A percentile compares a stretch with the other conserved stretches of the same genome.
Conservation (phyloP, 2,113 vertebrate species). For the Podiceps cristatus region DNA sequence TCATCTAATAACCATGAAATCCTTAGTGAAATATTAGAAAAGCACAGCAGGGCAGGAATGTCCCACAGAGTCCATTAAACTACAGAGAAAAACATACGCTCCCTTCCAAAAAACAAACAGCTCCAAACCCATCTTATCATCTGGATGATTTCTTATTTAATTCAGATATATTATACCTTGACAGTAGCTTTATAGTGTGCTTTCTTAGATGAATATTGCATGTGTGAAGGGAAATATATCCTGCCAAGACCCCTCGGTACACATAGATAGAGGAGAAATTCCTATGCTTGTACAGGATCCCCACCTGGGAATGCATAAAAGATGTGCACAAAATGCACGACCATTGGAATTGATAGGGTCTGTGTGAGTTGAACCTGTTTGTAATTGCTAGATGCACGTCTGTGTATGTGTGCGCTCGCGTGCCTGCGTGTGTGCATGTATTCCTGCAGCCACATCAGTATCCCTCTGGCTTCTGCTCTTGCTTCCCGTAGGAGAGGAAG, state of each 20-base stretch:
- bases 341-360: not conserved
- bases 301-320: not conserved
- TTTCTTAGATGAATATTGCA: not conserved
- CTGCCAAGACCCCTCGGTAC: not conserved
- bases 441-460: not conserved
- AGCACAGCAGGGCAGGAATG: not conserved
- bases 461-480: not conserved
- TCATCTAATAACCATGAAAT: not conserved
- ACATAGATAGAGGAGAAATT: not conserved
- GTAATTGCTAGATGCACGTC: not conserved
- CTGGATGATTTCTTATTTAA: not conserved
- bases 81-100: not conserved
- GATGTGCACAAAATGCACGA: not conserved
- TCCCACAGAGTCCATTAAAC: not conserved
- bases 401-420: rapidly evolving
- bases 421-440: not conserved
- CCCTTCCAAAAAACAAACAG: not conserved
- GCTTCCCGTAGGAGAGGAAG: rapidly evolving
- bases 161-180: not conserved
- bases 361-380: not conserved
- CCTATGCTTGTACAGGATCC: not conserved
- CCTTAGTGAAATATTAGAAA: not conserved
- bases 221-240: not conserved
- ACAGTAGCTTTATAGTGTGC: not conserved
- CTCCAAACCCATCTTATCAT: not conserved